Conservation (phyloP, 2,797 vertebrate species). For the Nyctalus aviator region DNA sequence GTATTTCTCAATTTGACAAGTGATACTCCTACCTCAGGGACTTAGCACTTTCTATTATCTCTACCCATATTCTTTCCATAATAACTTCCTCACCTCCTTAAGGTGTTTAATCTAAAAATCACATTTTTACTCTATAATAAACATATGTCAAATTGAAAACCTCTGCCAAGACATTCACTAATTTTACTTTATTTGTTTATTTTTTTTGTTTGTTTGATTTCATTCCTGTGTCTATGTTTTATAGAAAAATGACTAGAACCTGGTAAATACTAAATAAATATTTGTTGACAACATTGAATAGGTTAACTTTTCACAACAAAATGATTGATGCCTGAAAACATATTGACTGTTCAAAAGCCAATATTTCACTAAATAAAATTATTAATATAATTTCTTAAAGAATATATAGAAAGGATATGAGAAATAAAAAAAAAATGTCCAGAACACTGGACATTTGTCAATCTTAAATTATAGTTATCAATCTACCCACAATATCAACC, state of each 20-base stretch:
- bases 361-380: neutral
- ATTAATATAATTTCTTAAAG: neutral
- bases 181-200: neutral
- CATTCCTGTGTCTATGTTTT: neutral
- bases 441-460: neutral
- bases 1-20: neutral
- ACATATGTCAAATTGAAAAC: neutral
- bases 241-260: neutral
- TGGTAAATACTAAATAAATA: neutral
- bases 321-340: neutral
- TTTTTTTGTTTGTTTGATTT: neutral
- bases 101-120: neutral
- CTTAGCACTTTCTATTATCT: neutral
- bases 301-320: neutral
- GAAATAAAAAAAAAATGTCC: neutral
- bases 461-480: slow-evolving; percentile 34
- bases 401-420: neutral
- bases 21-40: neutral
- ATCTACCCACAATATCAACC: neutral
- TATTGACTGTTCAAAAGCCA: neutral
- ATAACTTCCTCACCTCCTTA: neutral
- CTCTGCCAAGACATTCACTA: neutral
- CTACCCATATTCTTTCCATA: neutral
- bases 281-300: neutral
- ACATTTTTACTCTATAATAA: neutral